Base-by-base conservation (phyloP, 2,113 vertebrate species). In the Protomyctophum bolini region DNA sequence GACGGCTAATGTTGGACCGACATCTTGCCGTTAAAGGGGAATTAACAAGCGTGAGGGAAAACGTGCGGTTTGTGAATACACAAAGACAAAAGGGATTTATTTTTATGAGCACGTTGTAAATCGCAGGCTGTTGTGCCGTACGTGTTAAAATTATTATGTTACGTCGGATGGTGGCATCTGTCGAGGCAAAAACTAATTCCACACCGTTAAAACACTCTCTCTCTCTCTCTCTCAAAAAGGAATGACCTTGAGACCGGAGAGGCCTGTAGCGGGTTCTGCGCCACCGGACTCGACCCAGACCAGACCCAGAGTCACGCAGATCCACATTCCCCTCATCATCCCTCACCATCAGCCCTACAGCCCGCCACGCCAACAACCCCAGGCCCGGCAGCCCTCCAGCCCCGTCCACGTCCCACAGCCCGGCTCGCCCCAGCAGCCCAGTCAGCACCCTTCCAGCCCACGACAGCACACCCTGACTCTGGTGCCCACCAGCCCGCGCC, bases 271-370 rank as follows among this genome's bases (percentile, higher is more conserved):
- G 21, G 63, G 0, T 33, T 0, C 65, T 1, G 14, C 79, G 52
- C 7, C 59, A n/a, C 87, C 86, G 21, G 83, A 90, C 14, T 65
- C 80, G 1, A 67, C 66, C 45, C 76, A 48, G 1, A 46, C 61
- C 73, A 89, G 79, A 75, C 46, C 75, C 60, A 70, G 83, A 60
- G 66, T 69, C 11, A 33, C 15, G 2, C 83, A 91, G 66, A 89
- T 93, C 81, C 88, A 89, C 75, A 91, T 92, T 75, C 93, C 93
- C 49, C 7, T 91, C 55, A 85, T 89, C 70, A 68, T 88, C 50
- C 84, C 88, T 3, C 87, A 84, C 4, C 83, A 66, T n/a, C 68
- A 68, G n/a, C 68, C 79, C 0, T 41, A 68, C 29, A 77, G 21
- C 14, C 85, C 67, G 62, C 11, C 85, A 87, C 29, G 82, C 68